phyloP scores from a whole-genome alignment of 1,140 invertebrate species.

The Ptiloglossa arizonensis region DNA sequence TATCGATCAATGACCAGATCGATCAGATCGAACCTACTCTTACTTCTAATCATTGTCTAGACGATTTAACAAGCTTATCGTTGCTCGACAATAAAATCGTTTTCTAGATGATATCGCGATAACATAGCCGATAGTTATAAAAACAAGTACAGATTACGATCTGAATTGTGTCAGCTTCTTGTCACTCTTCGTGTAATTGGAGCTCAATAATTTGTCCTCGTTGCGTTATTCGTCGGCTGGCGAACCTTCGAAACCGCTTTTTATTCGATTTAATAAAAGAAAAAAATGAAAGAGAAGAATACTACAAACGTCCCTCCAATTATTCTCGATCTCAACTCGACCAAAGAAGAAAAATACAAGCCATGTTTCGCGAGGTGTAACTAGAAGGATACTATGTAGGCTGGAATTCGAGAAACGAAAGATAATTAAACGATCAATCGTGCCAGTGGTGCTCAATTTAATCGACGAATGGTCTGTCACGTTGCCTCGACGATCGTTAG shows the following conservation, averaged over 20 bases:
- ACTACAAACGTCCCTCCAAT: too few relatives aligned
- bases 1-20: conserved; percentile 55
- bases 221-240: neutral
- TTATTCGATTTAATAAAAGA: too few relatives aligned
- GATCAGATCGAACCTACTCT: conserved; percentile 41
- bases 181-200: neutral
- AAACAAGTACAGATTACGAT: conserved; percentile 8
- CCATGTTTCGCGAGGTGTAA: too few relatives aligned
- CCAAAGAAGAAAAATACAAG: too few relatives aligned
- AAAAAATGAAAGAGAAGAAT: too few relatives aligned
- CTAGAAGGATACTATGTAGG: too few relatives aligned
- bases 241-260: neutral
- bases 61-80: conserved; percentile 59
- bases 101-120: conserved; percentile 37
- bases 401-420: too few relatives aligned
- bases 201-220: neutral
- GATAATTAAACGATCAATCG: too few relatives aligned
- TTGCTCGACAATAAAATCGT: conserved; percentile 49
- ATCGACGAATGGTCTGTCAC: too few relatives aligned
- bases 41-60: conserved; percentile 56
- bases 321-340: too few relatives aligned
- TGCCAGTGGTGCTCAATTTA: too few relatives aligned
- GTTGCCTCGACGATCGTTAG: too few relatives aligned
- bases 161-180: neutral
- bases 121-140: neutral